Evolutionary conservation across 2,888 invertebrate species (phyloP), one percentile per base, ranked within the genome.

Genomic region (Chrysopilus asiliformis): DNA sequence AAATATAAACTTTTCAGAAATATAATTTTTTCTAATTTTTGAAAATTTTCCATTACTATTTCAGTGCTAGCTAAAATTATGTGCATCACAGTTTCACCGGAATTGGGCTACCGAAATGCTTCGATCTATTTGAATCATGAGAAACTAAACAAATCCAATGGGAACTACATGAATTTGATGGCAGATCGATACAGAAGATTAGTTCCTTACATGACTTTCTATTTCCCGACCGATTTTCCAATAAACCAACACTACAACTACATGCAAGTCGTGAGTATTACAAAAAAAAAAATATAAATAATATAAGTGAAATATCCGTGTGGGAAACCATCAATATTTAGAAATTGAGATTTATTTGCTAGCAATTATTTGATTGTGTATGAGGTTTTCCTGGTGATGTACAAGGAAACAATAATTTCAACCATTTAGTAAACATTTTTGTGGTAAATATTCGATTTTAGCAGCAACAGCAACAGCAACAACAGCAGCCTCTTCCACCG

Each of bases 141-240:
- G 4, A 20, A 22, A n/a, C 15, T 27, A 14, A n/a, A n/a, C n/a
- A n/a, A n/a, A n/a, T n/a, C n/a, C n/a, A n/a, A n/a, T n/a, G n/a
- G n/a, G n/a, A n/a, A n/a, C n/a, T 12, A 7, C 2, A 52, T 53
- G 43, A 44, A 55, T 7, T 59, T 55, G 41, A 52, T 57, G 38
- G 56, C 58, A 27, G 63, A 83, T 60, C 69, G 85, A 34, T 78
- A 78, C 53, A 73, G 85, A 50, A 69, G 86, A 44, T 60, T 86
- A 32, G 77, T 86, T 51, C 86, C 85, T 2, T 85, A 85, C 56
- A 79, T 81, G 73, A 82, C 81, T 22, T 86, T 78, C 60, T 85
- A 84, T 57, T 66, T 71, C 18, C 66, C 77, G n/a, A 73, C 76
- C 40, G 71, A 76, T 51, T 60, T 72, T 51, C 58, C 64, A 53